phyloP scores from a whole-genome alignment of 2,888 invertebrate genomes.

The Dicranocentrus wangi region DNA sequence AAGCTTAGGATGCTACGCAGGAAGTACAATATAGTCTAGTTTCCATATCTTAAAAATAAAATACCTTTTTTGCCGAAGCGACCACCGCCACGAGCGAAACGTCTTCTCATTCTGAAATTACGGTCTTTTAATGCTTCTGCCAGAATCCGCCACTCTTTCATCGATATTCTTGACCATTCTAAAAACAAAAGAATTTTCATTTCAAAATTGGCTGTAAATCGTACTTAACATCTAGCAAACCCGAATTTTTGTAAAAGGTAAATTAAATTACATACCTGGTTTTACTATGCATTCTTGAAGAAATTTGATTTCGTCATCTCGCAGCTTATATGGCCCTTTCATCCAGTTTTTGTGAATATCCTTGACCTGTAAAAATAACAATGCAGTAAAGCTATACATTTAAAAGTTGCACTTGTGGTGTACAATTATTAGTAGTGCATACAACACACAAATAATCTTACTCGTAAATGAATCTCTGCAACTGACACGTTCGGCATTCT shows the following conservation, averaged over 20 bases:
- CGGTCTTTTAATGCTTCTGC: slow-evolving; percentile 48
- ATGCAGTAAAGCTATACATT: not conserved
- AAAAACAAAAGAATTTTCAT: not conserved
- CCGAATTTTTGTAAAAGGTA: too few relatives aligned
- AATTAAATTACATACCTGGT: too few relatives aligned
- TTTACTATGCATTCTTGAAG: slow-evolving; percentile 51
- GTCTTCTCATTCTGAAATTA: slow-evolving; percentile 43
- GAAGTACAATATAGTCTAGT: too few relatives aligned
- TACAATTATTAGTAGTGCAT: not conserved
- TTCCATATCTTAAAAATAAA: not conserved
- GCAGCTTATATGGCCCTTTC: slow-evolving; percentile 48
- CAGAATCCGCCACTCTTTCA: slow-evolving; percentile 50
- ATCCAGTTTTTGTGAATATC: slow-evolving; percentile 50
- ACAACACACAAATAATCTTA: slow-evolving; percentile 31
- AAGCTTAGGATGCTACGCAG: too few relatives aligned
- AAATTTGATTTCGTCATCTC: slow-evolving; percentile 58
- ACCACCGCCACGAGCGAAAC: slow-evolving; percentile 36
- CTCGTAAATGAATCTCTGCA: slow-evolving; percentile 34
- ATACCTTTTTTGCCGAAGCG: slow-evolving; percentile 39
- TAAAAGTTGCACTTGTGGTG: not conserved
- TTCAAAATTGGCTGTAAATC: not conserved
- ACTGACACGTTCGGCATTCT: slow-evolving; percentile 29
- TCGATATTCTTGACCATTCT: slow-evolving; percentile 46
- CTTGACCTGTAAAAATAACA: slow-evolving; percentile 42
- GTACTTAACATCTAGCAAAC: not conserved